Percentiles rank a stretch among this genome's conserved stretches.
Conservation (phyloP, 2,113 vertebrate genomes). For the Azemiops feae region DNA sequence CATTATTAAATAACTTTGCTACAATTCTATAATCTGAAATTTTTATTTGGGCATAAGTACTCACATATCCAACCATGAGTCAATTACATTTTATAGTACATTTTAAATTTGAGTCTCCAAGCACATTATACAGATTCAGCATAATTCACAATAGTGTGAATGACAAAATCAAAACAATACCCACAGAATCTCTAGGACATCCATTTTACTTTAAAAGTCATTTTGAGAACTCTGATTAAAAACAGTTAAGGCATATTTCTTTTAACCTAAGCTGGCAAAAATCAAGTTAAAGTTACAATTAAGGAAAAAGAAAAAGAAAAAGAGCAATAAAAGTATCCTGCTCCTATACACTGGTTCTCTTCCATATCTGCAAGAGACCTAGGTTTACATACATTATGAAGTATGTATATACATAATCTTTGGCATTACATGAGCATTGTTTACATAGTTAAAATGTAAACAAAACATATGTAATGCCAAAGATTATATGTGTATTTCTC, state of each 20-base stretch:
- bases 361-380: neutral
- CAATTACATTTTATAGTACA: neutral
- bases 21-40: neutral
- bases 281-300: neutral
- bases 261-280: neutral
- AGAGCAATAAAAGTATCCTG: neutral
- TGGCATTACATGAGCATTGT: neutral
- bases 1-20: neutral
- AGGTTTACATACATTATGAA: neutral
- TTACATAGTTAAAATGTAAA: neutral
- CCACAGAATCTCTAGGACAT: neutral
- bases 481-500: neutral
- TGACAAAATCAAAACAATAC: neutral
- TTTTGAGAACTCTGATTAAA: neutral
- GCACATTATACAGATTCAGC: neutral
- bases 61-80: neutral
- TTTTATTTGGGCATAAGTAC: neutral
- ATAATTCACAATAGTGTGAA: neutral
- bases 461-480: neutral
- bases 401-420: neutral
- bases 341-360: neutral
- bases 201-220: neutral
- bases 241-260: neutral
- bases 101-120: neutral
- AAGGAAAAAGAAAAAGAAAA: neutral